Evolutionary conservation across 2,797 vertebrate species (phyloP).

Genomic region (Euphonia xanthogaster): DNA sequence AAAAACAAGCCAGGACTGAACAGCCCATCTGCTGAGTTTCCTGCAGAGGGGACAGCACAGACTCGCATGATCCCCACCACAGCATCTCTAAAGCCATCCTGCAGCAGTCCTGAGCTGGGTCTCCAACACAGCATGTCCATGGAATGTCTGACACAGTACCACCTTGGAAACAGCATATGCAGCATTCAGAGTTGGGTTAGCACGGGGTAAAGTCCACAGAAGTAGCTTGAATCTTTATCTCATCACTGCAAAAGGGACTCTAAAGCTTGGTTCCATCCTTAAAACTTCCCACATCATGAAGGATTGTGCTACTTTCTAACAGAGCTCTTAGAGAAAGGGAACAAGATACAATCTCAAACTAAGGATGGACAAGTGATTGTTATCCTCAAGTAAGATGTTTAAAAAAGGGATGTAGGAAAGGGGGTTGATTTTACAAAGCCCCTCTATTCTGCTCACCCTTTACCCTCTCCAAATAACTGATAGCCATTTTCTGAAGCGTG

Average conservation of each 20-base stretch:
- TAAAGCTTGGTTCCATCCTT: background rate
- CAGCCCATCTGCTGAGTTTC: background rate
- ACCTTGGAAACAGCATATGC: background rate
- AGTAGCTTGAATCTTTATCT: background rate
- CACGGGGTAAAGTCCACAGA: background rate
- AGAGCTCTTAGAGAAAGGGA: background rate
- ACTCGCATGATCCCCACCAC: accelerated
- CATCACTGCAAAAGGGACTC: background rate
- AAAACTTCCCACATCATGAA: background rate
- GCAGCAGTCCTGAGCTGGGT: background rate
- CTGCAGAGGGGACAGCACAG: background rate
- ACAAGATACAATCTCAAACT: background rate
- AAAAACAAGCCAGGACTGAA: background rate
- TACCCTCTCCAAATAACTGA: background rate
- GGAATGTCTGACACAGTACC: accelerated
- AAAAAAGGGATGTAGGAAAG: background rate
- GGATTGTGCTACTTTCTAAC: background rate
- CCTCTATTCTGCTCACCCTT: background rate
- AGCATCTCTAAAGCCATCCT: background rate
- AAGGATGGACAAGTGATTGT: background rate
- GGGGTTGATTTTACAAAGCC: background rate
- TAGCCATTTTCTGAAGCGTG: background rate
- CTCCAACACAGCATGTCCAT: accelerated
- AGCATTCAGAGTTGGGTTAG: background rate
- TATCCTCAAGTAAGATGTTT: background rate